A percentile compares a stretch with the other conserved stretches of the same genome.
phyloP scores from a whole-genome alignment of 2,888 invertebrate species.

The Lypha dubia region DNA sequence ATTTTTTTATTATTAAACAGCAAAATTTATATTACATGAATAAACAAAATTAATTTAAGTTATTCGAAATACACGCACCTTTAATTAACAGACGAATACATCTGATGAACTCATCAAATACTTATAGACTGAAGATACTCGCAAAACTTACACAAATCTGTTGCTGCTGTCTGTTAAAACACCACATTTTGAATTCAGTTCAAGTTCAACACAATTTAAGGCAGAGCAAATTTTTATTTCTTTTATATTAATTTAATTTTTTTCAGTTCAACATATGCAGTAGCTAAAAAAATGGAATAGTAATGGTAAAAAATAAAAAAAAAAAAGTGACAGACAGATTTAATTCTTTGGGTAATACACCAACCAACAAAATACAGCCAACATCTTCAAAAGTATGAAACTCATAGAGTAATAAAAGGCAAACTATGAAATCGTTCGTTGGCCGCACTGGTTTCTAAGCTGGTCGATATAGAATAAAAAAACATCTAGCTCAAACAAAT shows the following conservation, averaged over 20 bases:
- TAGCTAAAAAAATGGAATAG: conserved; percentile 3
- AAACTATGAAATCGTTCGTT: background rate
- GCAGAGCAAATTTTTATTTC: conserved; percentile 7
- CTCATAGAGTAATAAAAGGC: background rate
- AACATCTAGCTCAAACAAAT: too few species aligned
- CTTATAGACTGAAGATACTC: conserved; percentile 22
- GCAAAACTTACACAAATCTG: background rate
- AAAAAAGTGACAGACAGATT: background rate
- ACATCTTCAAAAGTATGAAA: background rate
- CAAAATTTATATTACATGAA: background rate
- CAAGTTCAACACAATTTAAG: conserved; percentile 66
- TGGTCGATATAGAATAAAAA: too few species aligned
- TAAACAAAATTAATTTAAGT: conserved; percentile 1
- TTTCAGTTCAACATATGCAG: conserved; percentile 18
- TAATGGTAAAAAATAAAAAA: background rate
- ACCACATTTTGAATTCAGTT: conserved; percentile 55
- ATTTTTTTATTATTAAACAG: conserved; percentile 4
- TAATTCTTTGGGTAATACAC: background rate
- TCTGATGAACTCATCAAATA: conserved; percentile 18
- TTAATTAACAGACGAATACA: conserved; percentile 34
- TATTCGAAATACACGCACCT: conserved; percentile 33
- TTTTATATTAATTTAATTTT: conserved; percentile 19
- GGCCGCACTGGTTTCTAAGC: background rate
- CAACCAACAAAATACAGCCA: conserved; percentile 8
- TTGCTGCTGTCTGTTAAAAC: background rate